These are phyloP conservation scores for Anarsia innoxiella DNA, from an alignment of 2,888 invertebrate genomes.

Conservation along the genomic window DNA sequence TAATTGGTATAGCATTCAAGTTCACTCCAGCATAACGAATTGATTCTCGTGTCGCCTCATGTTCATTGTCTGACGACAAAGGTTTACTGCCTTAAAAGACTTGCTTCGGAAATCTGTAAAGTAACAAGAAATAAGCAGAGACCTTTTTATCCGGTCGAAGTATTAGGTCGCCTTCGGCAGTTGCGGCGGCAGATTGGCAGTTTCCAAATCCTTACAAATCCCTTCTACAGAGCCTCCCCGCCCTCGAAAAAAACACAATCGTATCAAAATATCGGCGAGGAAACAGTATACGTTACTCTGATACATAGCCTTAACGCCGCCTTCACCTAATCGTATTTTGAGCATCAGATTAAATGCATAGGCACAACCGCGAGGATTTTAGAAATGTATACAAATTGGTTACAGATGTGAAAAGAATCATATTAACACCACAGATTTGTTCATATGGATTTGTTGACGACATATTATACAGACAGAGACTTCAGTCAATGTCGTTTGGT, in stretches of 20 bases:
- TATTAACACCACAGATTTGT: background rate
- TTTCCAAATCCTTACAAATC: conserved; percentile 64
- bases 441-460: too few species aligned
- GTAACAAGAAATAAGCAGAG: conserved; percentile 53
- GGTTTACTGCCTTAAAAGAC: conserved; percentile 24
- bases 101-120: conserved; percentile 49
- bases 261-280: conserved; percentile 40
- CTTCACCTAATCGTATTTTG: background rate
- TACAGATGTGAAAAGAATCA: background rate
- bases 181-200: conserved; percentile 55
- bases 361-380: background rate
- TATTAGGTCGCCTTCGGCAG: conserved; percentile 51
- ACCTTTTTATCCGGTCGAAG: conserved; percentile 54
- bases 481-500: background rate
- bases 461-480: background rate
- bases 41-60: too few species aligned
- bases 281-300: conserved; percentile 26
- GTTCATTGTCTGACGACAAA: conserved; percentile 23
- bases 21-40: too few species aligned
- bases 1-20: too few species aligned
- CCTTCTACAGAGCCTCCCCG: conserved; percentile 38
- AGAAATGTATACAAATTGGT: background rate
- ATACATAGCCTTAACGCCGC: background rate
- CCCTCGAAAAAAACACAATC: conserved; percentile 45
- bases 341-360: background rate